Evolutionary conservation across 1,140 invertebrate species (phyloP), one percentile per base, ranked within the genome.

Genomic region (Scaptomyza pallida): DNA sequence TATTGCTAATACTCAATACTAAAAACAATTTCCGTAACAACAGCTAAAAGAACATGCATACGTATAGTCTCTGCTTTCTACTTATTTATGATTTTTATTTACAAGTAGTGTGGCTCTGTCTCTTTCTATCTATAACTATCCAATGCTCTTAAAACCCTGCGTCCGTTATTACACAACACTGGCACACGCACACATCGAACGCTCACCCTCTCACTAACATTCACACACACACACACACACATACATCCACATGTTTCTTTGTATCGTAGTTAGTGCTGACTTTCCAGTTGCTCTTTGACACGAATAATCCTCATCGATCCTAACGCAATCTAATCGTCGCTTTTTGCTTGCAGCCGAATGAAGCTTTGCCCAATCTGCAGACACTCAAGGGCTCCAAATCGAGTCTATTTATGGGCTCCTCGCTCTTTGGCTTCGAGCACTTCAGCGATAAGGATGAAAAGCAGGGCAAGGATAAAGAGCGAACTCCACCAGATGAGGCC

Each of bases 311-410:
- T 19, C 15, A 26, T 23, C 41, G 21, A 5, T 50, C n/a, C 13
- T 17, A 30, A 23, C 40, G 37, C 10, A 3, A 65, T 65, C 78
- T 86, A 60, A 86, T 75, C 44, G 35, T 2, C 19, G 5, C 6
- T 50, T 65, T 35, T 80, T 57, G 75, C 61, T 90, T 90, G 35
- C 77, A 94, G 91, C 91, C 94, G 37, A 91, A 91, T 71, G 89
- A 91, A 79, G 89, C 76, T 9, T 70, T 90, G 48, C 86, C 89
- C 8, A 92, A 93, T 19, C 93, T 94, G 47, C 92, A 93, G 17
- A 93, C 93, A 6, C 82, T 94, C 5, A 93, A 93, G 40, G 93
- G 93, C n/a, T 92, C 92, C 13, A 93, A 93, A 15, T 92, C 93
- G 6, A 93, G 92, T 37, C 90, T 93, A 5, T 91, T 91, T 51